Percentiles rank a stretch among this genome's conserved stretches.
Conservation (phyloP, 2,888 invertebrate genomes). For the Protodeltote pygarga region DNA sequence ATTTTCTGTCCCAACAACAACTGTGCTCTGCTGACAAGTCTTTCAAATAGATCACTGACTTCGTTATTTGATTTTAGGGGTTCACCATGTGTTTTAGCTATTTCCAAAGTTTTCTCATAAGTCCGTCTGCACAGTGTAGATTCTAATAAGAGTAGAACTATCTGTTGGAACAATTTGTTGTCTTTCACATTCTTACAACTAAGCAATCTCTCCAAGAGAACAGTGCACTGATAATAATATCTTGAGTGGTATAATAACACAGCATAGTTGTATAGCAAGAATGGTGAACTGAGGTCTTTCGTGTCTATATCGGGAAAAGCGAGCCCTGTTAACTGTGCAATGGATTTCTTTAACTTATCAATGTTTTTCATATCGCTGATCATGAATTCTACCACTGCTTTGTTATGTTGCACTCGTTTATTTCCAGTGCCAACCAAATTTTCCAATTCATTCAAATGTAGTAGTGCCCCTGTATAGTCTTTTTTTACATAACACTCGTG, state of each 20-base stretch:
- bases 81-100: slow-evolving; percentile 74
- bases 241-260: slow-evolving; percentile 91
- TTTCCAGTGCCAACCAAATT: slow-evolving; percentile 87
- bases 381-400: slow-evolving; percentile 93
- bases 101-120: slow-evolving; percentile 75
- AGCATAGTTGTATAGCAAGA: slow-evolving; percentile 92
- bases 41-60: slow-evolving; percentile 70
- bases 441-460: slow-evolving; percentile 89
- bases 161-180: slow-evolving; percentile 69
- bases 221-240: slow-evolving; percentile 90
- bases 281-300: slow-evolving; percentile 71
- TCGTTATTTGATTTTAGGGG: slow-evolving; percentile 69
- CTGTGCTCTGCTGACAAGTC: slow-evolving; percentile 75
- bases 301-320: slow-evolving; percentile 76
- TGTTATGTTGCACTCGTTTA: slow-evolving; percentile 93
- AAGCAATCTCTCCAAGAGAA: slow-evolving; percentile 75
- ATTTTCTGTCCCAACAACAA: slow-evolving; percentile 70
- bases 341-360: slow-evolving; percentile 90
- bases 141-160: slow-evolving; percentile 75
- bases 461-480: slow-evolving; percentile 88
- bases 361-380: slow-evolving; percentile 91
- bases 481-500: slow-evolving; percentile 88
- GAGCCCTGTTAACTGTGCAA: slow-evolving; percentile 88
- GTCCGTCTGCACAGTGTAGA: slow-evolving; percentile 78
- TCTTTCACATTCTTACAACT: slow-evolving; percentile 74